Conservation (phyloP, 1,140 invertebrate species). For the Drosophila littoralis region DNA sequence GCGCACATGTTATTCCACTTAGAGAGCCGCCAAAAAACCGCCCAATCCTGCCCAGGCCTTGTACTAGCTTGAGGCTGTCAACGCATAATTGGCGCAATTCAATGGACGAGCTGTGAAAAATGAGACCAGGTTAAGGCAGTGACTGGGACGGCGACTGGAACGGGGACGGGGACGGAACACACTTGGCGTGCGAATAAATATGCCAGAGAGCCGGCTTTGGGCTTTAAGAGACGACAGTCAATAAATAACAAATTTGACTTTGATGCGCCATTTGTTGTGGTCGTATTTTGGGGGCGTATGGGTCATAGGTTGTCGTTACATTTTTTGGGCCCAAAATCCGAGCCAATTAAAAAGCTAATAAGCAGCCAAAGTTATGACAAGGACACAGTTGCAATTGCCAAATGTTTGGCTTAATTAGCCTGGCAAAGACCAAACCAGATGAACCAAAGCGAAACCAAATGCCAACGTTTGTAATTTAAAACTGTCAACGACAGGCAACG, state of each 20-base stretch:
- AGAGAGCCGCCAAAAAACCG: not conserved
- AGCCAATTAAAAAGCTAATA: conserved; percentile 72
- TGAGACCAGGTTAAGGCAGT: conserved; percentile 43
- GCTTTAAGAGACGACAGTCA: conserved; percentile 26
- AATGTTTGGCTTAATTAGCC: conserved; percentile 71
- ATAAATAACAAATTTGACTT: conserved; percentile 79
- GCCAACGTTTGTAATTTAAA: conserved; percentile 75
- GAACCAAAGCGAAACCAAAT: conserved; percentile 31
- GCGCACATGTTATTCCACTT: conserved; percentile 40
- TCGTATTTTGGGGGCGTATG: conserved; percentile 7
- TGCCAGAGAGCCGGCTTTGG: conserved; percentile 23
- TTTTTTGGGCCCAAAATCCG: conserved; percentile 5
- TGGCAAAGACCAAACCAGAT: conserved; percentile 13
- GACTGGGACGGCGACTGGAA: not conserved
- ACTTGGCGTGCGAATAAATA: conserved; percentile 62
- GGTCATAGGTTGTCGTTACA: not conserved
- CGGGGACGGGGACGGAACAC: not conserved
- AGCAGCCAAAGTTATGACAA: conserved; percentile 64
- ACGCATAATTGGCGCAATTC: conserved; percentile 75
- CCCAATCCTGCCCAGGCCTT: not conserved
- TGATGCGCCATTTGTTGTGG: conserved; percentile 68
- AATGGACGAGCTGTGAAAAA: conserved; percentile 63
- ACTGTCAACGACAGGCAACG: conserved; percentile 68
- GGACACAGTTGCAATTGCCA: conserved; percentile 63
- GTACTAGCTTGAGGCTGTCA: conserved; percentile 63